Evolutionary conservation across 2,113 vertebrate species (phyloP).

Genomic region (Heptranchias perlo): DNA sequence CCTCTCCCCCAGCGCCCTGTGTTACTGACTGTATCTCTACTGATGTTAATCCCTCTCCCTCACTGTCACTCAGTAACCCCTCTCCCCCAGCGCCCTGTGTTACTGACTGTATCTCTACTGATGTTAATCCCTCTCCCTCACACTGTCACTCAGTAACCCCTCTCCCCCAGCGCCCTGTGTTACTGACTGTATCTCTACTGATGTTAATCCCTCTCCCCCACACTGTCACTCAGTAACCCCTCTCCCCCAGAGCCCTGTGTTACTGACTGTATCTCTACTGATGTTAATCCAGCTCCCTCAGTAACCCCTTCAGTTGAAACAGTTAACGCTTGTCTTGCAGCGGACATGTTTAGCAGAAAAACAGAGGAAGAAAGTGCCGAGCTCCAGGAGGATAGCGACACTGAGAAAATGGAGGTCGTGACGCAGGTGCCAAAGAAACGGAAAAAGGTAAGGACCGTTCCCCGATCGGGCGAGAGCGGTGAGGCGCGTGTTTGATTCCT

Average conservation of each 20-base stretch:
- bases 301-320: neutral
- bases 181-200: too few species aligned
- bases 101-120: too few species aligned
- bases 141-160: too few species aligned
- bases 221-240: neutral
- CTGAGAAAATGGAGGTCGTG: constrained; percentile 19
- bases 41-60: too few species aligned
- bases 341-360: neutral
- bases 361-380: neutral
- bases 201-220: neutral
- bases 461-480: neutral
- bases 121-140: too few species aligned
- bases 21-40: too few species aligned
- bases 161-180: too few species aligned
- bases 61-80: too few species aligned
- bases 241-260: neutral
- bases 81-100: too few species aligned
- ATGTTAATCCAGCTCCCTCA: neutral
- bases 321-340: neutral
- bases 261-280: neutral
- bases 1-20: too few species aligned
- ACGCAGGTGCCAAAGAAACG: neutral
- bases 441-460: neutral
- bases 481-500: neutral
- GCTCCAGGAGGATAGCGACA: neutral